phyloP scores from a whole-genome alignment of 2,113 vertebrate genomes.

The Phyllopteryx taeniolatus region DNA sequence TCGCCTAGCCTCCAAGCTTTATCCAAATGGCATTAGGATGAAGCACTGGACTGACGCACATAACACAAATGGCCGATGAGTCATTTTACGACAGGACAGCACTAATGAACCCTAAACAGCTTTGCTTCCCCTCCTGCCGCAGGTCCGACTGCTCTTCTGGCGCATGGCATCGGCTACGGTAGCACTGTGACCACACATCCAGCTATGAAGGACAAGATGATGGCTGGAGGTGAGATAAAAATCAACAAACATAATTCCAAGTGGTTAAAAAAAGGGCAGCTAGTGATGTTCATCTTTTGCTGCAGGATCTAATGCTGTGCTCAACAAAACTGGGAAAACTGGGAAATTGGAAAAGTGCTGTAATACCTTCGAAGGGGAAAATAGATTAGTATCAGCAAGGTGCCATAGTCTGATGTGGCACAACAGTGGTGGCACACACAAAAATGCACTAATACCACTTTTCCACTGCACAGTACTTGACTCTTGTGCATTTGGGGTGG shows the following conservation, averaged over 20 bases:
- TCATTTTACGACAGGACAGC: conserved; percentile 14
- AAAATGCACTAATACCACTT: not conserved
- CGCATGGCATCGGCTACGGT: conserved; percentile 90
- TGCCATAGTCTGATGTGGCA: not conserved
- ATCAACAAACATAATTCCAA: conserved; percentile 1
- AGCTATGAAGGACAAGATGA: conserved; percentile 94
- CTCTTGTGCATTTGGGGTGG: too few species aligned
- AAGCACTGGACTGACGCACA: conserved; percentile 4
- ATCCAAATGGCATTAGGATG: conserved; percentile 13
- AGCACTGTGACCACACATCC: conserved; percentile 95
- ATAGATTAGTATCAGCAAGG: not conserved
- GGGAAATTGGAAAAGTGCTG: not conserved
- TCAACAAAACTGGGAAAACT: not conserved
- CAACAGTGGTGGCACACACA: not conserved
- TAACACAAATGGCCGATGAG: not conserved
- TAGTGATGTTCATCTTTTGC: not conserved
- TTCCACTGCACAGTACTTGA: not conserved
- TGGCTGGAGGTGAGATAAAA: conserved; percentile 84
- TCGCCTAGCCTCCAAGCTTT: conserved; percentile 2
- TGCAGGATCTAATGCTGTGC: not conserved
- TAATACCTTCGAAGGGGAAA: not conserved
- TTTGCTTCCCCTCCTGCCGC: conserved; percentile 41
- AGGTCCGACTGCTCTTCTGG: conserved; percentile 94
- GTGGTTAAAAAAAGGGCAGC: not conserved
- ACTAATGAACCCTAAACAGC: conserved; percentile 23